Conservation (phyloP, 1,140 invertebrate species). For the Neodiprion lecontei region DNA sequence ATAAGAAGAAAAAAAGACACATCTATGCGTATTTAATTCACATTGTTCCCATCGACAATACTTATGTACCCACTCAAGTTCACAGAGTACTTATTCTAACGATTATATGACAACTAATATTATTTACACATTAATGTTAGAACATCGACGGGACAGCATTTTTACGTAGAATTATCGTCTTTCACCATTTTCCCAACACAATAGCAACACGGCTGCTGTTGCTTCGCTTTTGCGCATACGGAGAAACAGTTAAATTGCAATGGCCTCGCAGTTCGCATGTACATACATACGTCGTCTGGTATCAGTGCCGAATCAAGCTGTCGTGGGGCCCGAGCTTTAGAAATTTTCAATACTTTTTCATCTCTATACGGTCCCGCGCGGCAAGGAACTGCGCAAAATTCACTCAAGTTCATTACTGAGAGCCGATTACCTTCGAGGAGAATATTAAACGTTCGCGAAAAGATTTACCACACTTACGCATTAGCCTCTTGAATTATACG, state of each 20-base stretch:
- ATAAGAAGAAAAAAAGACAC: too few species aligned
- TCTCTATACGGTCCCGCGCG: constrained; percentile 13
- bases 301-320: constrained; percentile 32
- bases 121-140: too few species aligned
- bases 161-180: background rate
- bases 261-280: background rate
- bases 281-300: constrained; percentile 44
- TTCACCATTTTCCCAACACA: constrained; percentile 9
- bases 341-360: background rate
- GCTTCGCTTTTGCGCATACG: constrained; percentile 43
- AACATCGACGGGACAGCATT: background rate
- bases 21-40: too few species aligned
- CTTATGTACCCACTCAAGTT: too few species aligned
- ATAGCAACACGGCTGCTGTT: background rate
- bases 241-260: constrained; percentile 27
- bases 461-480: background rate
- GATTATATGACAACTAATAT: too few species aligned
- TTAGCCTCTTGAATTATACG: background rate
- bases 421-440: too few species aligned
- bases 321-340: background rate
- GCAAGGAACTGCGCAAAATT: constrained; percentile 17
- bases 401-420: too few species aligned
- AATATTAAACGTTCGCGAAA: too few species aligned
- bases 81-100: too few species aligned
- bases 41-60: too few species aligned